Conservation (phyloP, 2,888 invertebrate genomes). For the Colletes collaris region DNA sequence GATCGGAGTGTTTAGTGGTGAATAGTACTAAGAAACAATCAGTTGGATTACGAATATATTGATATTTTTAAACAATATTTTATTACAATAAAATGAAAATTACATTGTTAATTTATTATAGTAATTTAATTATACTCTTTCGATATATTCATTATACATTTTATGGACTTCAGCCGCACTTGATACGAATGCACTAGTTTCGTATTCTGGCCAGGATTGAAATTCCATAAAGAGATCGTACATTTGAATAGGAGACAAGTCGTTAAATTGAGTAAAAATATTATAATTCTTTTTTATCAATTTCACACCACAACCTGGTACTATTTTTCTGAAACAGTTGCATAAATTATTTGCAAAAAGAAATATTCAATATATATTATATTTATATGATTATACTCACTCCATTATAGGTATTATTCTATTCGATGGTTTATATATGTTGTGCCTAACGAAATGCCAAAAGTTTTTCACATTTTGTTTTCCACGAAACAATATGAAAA, state of each 20-base stretch:
- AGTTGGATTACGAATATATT: no score
- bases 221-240: slow-evolving; percentile 87
- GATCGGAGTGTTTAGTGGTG: no score
- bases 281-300: slow-evolving; percentile 86
- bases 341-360: slow-evolving; percentile 7
- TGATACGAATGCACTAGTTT: slow-evolving; percentile 13
- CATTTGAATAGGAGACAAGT: slow-evolving; percentile 87
- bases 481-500: slow-evolving; percentile 76
- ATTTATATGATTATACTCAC: slow-evolving; percentile 84
- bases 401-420: slow-evolving; percentile 89
- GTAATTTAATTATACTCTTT: neutral
- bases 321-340: slow-evolving; percentile 85
- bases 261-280: slow-evolving; percentile 89
- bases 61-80: no score
- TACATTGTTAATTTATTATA: neutral
- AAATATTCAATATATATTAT: neutral
- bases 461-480: slow-evolving; percentile 86
- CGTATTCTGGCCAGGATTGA: slow-evolving; percentile 65
- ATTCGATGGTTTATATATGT: slow-evolving; percentile 85
- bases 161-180: neutral
- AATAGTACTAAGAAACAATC: no score
- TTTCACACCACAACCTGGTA: slow-evolving; percentile 89
- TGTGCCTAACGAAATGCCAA: slow-evolving; percentile 89
- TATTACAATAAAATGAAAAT: no score
- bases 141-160: neutral